Percentiles rank a stretch among this genome's conserved stretches.
Evolutionary conservation across 2,797 vertebrate genomes (phyloP).

Genomic region (Microtus californicus): DNA sequence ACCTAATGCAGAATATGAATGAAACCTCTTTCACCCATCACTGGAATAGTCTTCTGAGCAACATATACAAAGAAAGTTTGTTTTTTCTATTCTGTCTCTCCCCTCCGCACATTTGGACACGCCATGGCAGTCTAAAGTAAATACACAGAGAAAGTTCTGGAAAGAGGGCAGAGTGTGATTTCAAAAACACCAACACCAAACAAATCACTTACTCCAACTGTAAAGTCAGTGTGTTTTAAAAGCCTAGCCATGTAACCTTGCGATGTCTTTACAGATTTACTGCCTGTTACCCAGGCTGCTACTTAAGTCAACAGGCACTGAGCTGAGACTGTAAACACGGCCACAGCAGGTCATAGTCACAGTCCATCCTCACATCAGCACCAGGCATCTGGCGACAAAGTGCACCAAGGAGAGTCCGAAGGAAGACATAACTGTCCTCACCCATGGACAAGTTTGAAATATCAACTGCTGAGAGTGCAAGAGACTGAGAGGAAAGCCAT

Average conservation of each 20-base stretch:
- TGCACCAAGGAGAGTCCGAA: conserved; percentile 2
- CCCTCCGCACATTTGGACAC: neutral
- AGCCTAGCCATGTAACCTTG: neutral
- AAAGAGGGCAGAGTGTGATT: neutral
- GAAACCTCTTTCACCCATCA: neutral
- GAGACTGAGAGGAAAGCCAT: conserved; percentile 24
- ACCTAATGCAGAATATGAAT: neutral
- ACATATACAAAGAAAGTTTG: neutral
- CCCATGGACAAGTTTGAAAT: neutral
- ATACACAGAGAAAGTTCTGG: conserved; percentile 26
- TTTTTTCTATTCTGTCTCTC: neutral
- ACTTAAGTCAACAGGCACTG: neutral
- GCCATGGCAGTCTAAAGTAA: neutral
- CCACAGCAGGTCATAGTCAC: neutral
- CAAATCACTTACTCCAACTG: conserved; percentile 13
- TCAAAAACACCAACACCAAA: conserved; percentile 22
- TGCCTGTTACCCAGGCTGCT: neutral
- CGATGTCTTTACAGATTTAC: conserved; percentile 5
- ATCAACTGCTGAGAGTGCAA: conserved; percentile 12
- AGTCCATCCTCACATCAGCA: neutral
- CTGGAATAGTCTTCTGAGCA: conserved; percentile 21
- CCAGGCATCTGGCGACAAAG: neutral
- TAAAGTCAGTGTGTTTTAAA: conserved; percentile 26
- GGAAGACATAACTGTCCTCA: neutral
- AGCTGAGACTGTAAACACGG: neutral